Conservation (phyloP, 2,113 vertebrate genomes). For the Terrapene triunguis region DNA sequence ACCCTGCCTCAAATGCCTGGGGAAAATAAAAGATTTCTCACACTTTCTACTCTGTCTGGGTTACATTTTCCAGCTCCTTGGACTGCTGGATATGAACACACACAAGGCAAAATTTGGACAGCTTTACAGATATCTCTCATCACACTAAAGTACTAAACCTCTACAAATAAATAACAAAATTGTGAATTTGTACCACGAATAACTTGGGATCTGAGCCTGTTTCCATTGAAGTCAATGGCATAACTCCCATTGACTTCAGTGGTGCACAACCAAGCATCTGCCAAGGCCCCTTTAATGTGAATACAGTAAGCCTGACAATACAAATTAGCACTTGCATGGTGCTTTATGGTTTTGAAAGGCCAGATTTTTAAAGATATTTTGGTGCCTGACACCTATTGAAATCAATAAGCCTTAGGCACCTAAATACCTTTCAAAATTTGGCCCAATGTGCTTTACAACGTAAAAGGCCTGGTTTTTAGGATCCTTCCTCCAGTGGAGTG, state of each 20-base stretch:
- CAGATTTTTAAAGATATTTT: background rate
- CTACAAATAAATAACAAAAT: background rate
- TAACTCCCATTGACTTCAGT: background rate
- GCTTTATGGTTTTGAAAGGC: background rate
- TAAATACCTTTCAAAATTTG: background rate
- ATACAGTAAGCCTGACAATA: background rate
- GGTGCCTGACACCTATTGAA: background rate
- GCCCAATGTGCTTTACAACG: background rate
- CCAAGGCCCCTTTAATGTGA: background rate
- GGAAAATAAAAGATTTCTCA: background rate
- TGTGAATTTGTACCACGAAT: background rate
- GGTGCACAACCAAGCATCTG: background rate
- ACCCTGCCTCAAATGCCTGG: background rate
- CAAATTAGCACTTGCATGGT: background rate
- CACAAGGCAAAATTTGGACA: background rate
- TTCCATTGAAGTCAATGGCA: background rate
- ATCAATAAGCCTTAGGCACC: background rate
- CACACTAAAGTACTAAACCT: background rate
- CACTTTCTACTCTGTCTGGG: background rate
- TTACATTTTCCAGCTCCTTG: constrained; percentile 24
- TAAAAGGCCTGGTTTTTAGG: background rate
- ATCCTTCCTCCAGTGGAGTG: background rate
- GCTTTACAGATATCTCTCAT: background rate
- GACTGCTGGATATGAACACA: background rate
- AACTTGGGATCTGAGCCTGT: background rate